These are phyloP conservation scores for Pyrgilauda ruficollis DNA, from an alignment of 2,113 vertebrate genomes.

Conservation along the genomic window DNA sequence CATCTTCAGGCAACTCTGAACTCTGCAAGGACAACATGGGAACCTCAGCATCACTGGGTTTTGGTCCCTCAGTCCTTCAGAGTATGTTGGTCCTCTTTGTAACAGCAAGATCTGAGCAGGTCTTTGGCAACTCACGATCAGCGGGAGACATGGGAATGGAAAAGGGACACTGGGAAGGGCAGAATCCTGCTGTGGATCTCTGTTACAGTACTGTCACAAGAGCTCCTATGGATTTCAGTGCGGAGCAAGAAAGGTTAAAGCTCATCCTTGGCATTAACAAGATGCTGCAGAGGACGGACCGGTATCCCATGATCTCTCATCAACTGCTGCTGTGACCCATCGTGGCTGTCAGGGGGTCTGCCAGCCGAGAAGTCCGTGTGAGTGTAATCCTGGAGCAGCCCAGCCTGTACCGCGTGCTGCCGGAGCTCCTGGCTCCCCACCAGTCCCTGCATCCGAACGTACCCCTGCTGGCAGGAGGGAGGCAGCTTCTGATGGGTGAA, in stretches of 20 bases:
- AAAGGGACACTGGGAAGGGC: background rate
- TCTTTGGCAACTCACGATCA: constrained; percentile 6
- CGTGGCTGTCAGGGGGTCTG: background rate
- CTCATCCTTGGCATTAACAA: constrained; percentile 73
- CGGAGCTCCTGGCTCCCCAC: constrained; percentile 54
- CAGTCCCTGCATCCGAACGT: constrained; percentile 81
- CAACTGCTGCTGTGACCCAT: background rate
- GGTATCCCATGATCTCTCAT: constrained; percentile 18
- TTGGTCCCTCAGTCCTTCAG: background rate
- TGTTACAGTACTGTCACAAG: background rate
- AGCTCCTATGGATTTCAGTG: background rate
- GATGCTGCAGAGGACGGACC: constrained; percentile 49
- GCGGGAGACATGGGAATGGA: background rate
- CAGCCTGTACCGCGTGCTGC: constrained; percentile 49
- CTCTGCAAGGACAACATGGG: background rate
- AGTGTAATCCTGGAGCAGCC: constrained; percentile 48
- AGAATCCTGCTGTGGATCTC: background rate
- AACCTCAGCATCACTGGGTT: background rate
- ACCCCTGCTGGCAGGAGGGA: constrained; percentile 87
- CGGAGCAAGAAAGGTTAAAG: constrained; percentile 68
- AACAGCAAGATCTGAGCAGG: background rate
- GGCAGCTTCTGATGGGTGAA: constrained; percentile 87
- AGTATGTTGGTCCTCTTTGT: background rate
- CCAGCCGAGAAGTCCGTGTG: background rate
- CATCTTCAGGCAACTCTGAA: background rate